Conservation (phyloP, 2,888 invertebrate species). For the Archips crataeganus region DNA sequence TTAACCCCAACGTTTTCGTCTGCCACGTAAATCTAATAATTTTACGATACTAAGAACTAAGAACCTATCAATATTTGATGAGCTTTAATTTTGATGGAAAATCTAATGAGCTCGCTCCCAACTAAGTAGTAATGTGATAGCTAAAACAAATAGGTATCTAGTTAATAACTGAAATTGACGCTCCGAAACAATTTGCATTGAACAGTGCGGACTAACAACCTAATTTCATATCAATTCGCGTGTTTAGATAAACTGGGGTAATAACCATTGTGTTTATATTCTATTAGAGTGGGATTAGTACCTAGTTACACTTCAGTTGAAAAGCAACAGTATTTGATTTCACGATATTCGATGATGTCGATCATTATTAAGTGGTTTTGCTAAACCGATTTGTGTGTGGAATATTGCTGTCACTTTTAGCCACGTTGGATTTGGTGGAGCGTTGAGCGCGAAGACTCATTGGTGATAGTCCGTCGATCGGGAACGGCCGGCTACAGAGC, state of each 20-base stretch:
- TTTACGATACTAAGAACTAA: constrained; percentile 7
- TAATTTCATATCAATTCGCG: constrained; percentile 25
- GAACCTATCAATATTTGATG: constrained; percentile 25
- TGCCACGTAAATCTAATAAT: background rate
- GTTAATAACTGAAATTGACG: constrained; percentile 11
- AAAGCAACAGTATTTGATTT: too few species aligned
- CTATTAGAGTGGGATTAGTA: background rate
- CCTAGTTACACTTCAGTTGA: too few species aligned
- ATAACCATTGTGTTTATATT: constrained; percentile 5
- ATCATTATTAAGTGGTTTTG: too few species aligned
- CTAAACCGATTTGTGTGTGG: too few species aligned
- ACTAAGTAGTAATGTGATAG: constrained; percentile 23
- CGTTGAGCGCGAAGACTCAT: too few species aligned
- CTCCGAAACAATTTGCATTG: background rate
- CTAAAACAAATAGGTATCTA: constrained; percentile 26
- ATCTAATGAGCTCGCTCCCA: constrained; percentile 31
- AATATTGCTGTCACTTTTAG: too few species aligned
- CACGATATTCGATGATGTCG: too few species aligned
- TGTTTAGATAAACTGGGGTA: constrained; percentile 18
- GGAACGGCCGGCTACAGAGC: too few species aligned
- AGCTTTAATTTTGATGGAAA: constrained; percentile 30
- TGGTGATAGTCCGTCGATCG: too few species aligned
- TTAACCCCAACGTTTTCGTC: background rate
- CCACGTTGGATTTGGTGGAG: too few species aligned
- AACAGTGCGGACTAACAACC: constrained; percentile 7